phyloP scores from a whole-genome alignment of 2,797 vertebrate genomes.

The Diceros bicornis region DNA sequence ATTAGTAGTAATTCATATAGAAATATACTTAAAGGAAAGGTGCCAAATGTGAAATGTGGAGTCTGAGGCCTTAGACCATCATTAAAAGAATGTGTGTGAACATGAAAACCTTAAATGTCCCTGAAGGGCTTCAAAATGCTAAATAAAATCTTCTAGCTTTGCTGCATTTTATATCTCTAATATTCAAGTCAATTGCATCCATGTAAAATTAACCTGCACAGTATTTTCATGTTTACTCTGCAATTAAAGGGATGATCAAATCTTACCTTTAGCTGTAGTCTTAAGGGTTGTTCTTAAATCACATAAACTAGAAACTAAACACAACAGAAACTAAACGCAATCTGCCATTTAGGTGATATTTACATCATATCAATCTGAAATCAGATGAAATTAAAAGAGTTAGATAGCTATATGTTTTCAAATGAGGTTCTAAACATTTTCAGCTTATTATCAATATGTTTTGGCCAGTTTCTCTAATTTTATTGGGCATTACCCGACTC shows the following conservation, averaged over 20 bases:
- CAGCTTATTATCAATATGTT: not conserved
- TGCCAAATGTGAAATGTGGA: not conserved
- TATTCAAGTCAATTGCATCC: slow-evolving; percentile 41
- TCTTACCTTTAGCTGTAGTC: not conserved
- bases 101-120: not conserved
- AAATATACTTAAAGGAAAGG: not conserved
- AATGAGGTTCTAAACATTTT: not conserved
- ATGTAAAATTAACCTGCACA: slow-evolving; percentile 59
- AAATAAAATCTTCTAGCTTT: slow-evolving; percentile 33
- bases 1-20: not conserved
- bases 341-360: not conserved
- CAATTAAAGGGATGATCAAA: slow-evolving; percentile 54
- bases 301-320: not conserved
- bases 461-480: not conserved
- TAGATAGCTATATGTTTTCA: not conserved
- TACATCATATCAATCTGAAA: not conserved
- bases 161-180: slow-evolving; percentile 55
- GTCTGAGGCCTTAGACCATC: not conserved
- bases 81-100: slow-evolving; percentile 1
- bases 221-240: slow-evolving; percentile 57
- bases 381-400: not conserved
- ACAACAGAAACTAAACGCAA: not conserved
- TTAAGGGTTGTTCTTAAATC: slow-evolving; percentile 19
- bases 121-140: not conserved
- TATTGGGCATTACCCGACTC: not conserved